Evolutionary conservation across 2,888 invertebrate species (phyloP).

Genomic region (Chaitophorus viminalis): DNA sequence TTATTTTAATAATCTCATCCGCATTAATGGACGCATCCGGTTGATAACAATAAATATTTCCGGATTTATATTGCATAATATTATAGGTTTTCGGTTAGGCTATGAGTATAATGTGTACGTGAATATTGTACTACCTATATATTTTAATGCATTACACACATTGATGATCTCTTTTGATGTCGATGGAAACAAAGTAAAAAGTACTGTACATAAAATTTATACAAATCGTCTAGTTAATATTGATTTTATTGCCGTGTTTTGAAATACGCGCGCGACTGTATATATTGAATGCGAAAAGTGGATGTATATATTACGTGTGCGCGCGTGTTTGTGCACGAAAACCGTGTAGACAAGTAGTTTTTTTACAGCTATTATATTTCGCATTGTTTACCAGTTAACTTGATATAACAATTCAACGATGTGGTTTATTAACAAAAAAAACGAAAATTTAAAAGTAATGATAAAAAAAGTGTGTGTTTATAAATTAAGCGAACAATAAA

Average conservation of each 20-base stretch:
- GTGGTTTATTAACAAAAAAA: conserved; percentile 25
- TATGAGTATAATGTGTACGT: too few relatives aligned
- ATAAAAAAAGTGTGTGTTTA: conserved; percentile 38
- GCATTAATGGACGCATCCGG: background rate
- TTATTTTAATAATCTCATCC: conserved; percentile 24
- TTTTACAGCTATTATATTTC: conserved; percentile 53
- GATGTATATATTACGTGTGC: background rate
- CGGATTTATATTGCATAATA: conserved; percentile 8
- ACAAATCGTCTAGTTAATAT: background rate
- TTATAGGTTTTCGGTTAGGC: background rate
- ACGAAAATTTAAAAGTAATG: conserved; percentile 11
- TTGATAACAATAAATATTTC: background rate
- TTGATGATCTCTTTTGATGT: background rate
- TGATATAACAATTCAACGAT: conserved; percentile 39
- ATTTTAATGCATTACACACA: too few relatives aligned
- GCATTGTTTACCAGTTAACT: conserved; percentile 35
- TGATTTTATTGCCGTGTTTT: background rate
- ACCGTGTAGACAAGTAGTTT: background rate
- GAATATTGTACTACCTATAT: too few relatives aligned
- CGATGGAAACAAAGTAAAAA: background rate
- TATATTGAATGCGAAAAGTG: background rate
- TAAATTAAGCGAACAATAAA: conserved; percentile 61
- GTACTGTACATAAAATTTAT: background rate
- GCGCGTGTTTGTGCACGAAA: background rate
- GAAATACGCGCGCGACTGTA: background rate